Conservation (phyloP, 2,888 invertebrate species). For the Amphimallon solstitiale region DNA sequence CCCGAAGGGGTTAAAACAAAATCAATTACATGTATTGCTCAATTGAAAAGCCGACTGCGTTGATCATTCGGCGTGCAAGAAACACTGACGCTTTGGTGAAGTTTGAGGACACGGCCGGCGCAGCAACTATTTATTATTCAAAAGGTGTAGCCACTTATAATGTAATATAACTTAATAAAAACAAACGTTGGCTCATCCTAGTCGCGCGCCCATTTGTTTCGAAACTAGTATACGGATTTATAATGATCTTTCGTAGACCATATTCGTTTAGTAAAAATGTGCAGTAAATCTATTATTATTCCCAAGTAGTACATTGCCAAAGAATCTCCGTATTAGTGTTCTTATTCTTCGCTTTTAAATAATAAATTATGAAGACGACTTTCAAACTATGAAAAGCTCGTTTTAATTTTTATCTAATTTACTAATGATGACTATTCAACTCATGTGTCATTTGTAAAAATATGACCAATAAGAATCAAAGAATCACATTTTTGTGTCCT, state of each 20-base stretch:
- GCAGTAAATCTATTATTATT: no score
- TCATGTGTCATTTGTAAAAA: no score
- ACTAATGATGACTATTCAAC: no score
- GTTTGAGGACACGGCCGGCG: constrained; percentile 15
- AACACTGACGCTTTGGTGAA: constrained; percentile 1
- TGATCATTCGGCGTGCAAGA: constrained; percentile 14
- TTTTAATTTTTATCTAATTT: no score
- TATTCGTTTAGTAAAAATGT: no score
- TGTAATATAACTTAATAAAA: constrained; percentile 34
- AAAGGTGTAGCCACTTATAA: constrained; percentile 37
- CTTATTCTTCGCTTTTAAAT: no score
- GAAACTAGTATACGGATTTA: constrained; percentile 4
- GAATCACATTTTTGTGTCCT: no score
- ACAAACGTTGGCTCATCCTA: constrained; percentile 20
- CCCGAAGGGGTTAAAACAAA: constrained; percentile 45
- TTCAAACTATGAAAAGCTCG: no score
- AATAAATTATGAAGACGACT: no score
- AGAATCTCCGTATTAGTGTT: no score
- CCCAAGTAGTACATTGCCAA: no score
- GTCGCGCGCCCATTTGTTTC: constrained; percentile 20
- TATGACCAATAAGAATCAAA: no score
- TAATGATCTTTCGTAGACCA: not conserved
- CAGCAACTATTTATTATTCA: constrained; percentile 36
- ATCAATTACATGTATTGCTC: constrained; percentile 47
- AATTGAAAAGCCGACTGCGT: constrained; percentile 40